Percentiles rank a stretch among this genome's conserved stretches.
Conservation (phyloP, 2,113 vertebrate species). For the Bombycilla garrulus region DNA sequence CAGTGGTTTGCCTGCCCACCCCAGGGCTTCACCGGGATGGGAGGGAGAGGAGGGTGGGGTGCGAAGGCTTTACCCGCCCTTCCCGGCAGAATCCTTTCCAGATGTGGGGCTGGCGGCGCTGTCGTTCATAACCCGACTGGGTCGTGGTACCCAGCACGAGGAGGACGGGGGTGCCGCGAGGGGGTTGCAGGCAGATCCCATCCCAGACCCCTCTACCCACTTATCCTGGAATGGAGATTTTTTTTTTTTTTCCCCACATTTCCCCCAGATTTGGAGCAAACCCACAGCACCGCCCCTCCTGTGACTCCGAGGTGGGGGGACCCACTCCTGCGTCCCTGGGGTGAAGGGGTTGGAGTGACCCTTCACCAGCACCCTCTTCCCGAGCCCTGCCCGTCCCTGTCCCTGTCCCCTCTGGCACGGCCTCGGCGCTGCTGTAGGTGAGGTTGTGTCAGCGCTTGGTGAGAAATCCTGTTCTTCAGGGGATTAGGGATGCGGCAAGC, state of each 20-base stretch:
- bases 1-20: not conserved
- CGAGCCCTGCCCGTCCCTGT: not conserved
- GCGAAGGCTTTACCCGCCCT: not conserved
- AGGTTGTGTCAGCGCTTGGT: not conserved
- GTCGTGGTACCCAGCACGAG: not conserved
- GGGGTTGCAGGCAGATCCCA: not conserved
- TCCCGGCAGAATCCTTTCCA: slow-evolving; percentile 12
- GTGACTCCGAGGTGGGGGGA: fast-evolving
- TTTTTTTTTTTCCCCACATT: too few relatives aligned
- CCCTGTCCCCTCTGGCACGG: not conserved
- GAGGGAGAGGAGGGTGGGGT: not conserved
- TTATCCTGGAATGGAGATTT: not conserved
- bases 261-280: not conserved
- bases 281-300: not conserved
- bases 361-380: not conserved
- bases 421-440: not conserved
- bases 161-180: not conserved
- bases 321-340: fast-evolving
- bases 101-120: not conserved
- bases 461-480: slow-evolving; percentile 13
- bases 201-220: not conserved
- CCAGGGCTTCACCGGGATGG: not conserved
- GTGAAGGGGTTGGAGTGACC: not conserved
- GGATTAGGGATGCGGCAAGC: slow-evolving; percentile 11
- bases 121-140: not conserved